Percentiles rank a stretch among this genome's conserved stretches.
Evolutionary conservation across 2,797 vertebrate species (phyloP).

Genomic region (Macroramphosus scolopax): DNA sequence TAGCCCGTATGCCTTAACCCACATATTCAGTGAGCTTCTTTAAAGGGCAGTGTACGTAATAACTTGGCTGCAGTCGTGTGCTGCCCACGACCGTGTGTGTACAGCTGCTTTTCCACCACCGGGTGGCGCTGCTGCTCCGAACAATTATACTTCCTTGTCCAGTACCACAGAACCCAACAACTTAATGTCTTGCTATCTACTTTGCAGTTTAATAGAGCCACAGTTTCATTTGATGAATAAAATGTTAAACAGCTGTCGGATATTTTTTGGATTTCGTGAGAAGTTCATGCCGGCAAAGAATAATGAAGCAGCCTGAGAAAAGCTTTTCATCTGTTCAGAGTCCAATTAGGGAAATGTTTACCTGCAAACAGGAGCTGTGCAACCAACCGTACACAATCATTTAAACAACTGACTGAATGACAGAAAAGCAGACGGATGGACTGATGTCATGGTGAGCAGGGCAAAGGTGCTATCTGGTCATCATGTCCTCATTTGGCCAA

Average conservation of each 20-base stretch:
- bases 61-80: neutral
- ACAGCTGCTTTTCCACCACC: slow-evolving; percentile 38
- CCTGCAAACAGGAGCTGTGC: slow-evolving; percentile 43
- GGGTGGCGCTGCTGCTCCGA: slow-evolving; percentile 49
- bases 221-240: neutral
- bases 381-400: slow-evolving; percentile 1
- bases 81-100: neutral
- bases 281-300: neutral
- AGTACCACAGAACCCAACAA: slow-evolving; percentile 1
- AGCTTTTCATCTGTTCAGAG: slow-evolving; percentile 12
- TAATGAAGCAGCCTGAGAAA: slow-evolving; percentile 5
- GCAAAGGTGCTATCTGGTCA: slow-evolving; percentile 33
- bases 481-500: slow-evolving; percentile 50
- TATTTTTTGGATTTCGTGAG: neutral
- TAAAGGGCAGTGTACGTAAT: neutral
- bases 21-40: slow-evolving; percentile 2
- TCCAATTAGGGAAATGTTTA: slow-evolving; percentile 38
- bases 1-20: slow-evolving; percentile 22
- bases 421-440: slow-evolving; percentile 4
- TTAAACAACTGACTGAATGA: slow-evolving; percentile 9
- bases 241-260: too few species aligned
- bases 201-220: too few species aligned
- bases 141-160: slow-evolving; percentile 20
- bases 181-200: too few species aligned
- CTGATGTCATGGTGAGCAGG: slow-evolving; percentile 10